A percentile compares a stretch with the other conserved stretches of the same genome.
Conservation (phyloP, 2,113 vertebrate genomes). For the Pheucticus melanocephalus region DNA sequence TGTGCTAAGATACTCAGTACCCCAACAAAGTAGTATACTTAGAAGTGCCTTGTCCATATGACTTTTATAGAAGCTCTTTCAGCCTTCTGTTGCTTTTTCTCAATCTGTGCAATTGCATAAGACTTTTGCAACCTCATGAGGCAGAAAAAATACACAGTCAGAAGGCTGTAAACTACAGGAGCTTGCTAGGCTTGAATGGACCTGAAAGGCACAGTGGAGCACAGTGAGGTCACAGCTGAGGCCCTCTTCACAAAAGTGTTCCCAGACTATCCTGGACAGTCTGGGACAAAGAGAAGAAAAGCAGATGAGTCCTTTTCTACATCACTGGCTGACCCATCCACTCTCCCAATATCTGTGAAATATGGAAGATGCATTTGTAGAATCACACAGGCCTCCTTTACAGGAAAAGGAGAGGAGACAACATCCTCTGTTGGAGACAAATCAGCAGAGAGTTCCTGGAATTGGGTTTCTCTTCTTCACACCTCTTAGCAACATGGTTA, state of each 20-base stretch:
- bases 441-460: not conserved
- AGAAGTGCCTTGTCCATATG: not conserved
- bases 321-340: not conserved
- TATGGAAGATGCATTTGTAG: not conserved
- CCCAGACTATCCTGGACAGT: not conserved
- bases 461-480: not conserved
- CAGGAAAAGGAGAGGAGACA: not conserved
- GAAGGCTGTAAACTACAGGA: not conserved
- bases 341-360: not conserved
- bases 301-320: not conserved
- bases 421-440: not conserved
- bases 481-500: not conserved
- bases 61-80: not conserved
- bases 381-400: not conserved
- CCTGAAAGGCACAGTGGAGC: not conserved
- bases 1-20: conserved; percentile 1
- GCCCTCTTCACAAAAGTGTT: not conserved
- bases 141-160: not conserved
- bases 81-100: not conserved
- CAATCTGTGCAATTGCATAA: not conserved
- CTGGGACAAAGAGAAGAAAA: not conserved
- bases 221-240: not conserved
- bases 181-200: not conserved
- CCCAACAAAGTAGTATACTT: not conserved
- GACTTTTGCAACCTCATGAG: not conserved